A percentile compares a stretch with the other conserved stretches of the same genome.
These are phyloP conservation scores for Dryobotodes eremita DNA, from an alignment of 2,888 invertebrate genomes.

Conservation along the genomic window DNA sequence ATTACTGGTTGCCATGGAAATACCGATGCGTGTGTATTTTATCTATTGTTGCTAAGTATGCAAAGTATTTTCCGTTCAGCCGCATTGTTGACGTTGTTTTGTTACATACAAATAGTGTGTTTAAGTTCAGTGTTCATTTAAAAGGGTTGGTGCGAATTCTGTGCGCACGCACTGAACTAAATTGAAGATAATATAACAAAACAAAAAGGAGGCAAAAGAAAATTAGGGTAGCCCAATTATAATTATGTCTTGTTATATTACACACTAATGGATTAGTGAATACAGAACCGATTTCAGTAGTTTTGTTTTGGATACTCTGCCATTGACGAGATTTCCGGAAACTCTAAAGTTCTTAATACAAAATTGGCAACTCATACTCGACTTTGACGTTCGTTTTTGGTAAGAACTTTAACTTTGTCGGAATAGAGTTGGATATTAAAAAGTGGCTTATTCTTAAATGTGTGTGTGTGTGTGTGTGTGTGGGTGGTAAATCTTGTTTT, in stretches of 20 bases:
- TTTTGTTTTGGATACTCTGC: background rate
- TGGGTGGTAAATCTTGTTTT: no score
- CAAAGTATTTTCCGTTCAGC: slow-evolving; percentile 43
- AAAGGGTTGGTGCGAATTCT: no score
- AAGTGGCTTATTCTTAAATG: no score
- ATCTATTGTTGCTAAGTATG: slow-evolving; percentile 54
- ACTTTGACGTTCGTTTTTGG: background rate
- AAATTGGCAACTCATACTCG: background rate
- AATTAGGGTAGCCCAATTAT: background rate
- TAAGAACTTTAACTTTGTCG: no score
- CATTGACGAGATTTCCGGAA: background rate
- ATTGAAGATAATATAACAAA: no score
- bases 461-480: no score
- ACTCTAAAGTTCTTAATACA: background rate
- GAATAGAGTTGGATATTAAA: no score
- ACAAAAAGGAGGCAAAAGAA: background rate
- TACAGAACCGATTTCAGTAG: background rate
- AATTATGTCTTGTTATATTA: background rate
- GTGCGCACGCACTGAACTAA: background rate
- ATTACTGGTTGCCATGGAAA: slow-evolving; percentile 64
- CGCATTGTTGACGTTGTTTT: slow-evolving; percentile 19
- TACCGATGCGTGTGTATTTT: slow-evolving; percentile 52
- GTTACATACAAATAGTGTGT: background rate
- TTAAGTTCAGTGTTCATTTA: background rate
- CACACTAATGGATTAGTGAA: background rate